Conservation (phyloP, 2,888 invertebrate genomes). For the Sinodicranocentrus sp. region DNA sequence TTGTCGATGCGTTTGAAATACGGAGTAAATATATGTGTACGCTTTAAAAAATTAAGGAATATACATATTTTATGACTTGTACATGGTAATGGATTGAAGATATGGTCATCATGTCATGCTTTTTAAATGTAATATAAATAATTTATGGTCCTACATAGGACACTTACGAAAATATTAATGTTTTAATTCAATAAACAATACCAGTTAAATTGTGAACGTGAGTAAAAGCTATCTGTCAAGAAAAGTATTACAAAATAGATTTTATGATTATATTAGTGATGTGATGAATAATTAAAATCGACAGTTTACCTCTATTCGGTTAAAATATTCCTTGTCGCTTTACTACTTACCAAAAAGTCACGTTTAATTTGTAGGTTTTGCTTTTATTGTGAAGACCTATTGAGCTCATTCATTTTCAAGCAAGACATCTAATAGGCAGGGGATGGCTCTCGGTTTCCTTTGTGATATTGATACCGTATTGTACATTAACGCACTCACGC, state of each 20-base stretch:
- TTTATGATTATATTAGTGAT: neutral
- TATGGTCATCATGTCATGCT: neutral
- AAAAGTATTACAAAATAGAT: neutral
- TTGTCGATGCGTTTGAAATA: too few species aligned
- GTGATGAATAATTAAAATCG: constrained; percentile 3
- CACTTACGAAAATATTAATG: too few species aligned
- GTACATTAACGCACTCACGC: constrained; percentile 51
- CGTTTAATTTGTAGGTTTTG: too few species aligned
- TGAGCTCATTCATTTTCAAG: too few species aligned
- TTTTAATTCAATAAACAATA: neutral
- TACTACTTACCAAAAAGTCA: too few species aligned
- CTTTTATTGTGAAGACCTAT: too few species aligned
- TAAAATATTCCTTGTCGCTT: constrained; percentile 3
- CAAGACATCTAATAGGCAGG: constrained; percentile 38
- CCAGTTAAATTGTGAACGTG: neutral
- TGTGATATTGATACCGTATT: constrained; percentile 63
- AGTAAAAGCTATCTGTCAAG: neutral
- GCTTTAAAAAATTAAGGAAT: too few species aligned
- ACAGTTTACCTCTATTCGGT: neutral
- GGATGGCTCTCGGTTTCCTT: constrained; percentile 35
- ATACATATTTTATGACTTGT: too few species aligned
- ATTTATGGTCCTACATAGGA: too few species aligned
- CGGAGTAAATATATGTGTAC: too few species aligned
- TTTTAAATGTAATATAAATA: neutral
- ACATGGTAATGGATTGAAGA: neutral